A percentile compares a stretch with the other conserved stretches of the same genome.
Evolutionary conservation across 2,797 vertebrate species (phyloP).

Genomic region (Crocidura indochinensis): DNA sequence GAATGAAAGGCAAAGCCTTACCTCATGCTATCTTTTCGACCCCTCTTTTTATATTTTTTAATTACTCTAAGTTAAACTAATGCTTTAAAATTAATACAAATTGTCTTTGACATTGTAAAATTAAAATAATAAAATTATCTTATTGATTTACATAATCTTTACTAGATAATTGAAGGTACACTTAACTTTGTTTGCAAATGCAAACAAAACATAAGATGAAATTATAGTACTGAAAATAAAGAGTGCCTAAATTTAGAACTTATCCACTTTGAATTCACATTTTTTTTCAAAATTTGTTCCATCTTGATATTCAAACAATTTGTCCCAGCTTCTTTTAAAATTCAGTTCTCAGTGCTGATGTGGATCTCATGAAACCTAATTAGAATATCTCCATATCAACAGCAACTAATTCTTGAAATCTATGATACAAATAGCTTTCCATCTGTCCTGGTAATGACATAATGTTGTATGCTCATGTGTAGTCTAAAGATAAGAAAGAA

Average conservation of each 20-base stretch:
- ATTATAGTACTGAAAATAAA: neutral
- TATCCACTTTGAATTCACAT: slow-evolving; percentile 45
- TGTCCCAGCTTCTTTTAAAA: slow-evolving; percentile 58
- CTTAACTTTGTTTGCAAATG: slow-evolving; percentile 29
- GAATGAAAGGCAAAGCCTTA: too few species aligned
- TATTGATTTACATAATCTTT: slow-evolving; percentile 46
- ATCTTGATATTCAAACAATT: neutral
- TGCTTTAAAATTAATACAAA: neutral
- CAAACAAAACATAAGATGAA: slow-evolving; percentile 61
- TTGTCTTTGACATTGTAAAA: slow-evolving; percentile 21
- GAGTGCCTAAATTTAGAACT: slow-evolving; percentile 33
- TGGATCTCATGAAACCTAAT: slow-evolving; percentile 61
- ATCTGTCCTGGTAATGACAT: neutral
- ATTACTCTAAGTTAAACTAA: too few species aligned
- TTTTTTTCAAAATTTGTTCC: slow-evolving; percentile 34
- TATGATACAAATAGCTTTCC: slow-evolving; percentile 53
- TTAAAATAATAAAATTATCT: neutral
- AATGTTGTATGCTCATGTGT: neutral
- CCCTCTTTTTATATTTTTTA: too few species aligned
- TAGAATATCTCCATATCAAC: slow-evolving; percentile 8
- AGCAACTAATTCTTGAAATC: slow-evolving; percentile 58
- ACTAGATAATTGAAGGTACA: neutral
- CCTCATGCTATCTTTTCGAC: too few species aligned
- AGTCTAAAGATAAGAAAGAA: slow-evolving; percentile 15
- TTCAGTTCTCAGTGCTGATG: slow-evolving; percentile 10